Evolutionary conservation across 2,797 vertebrate genomes (phyloP), one percentile per base, ranked within the genome.

Genomic region (Lemur catta): DNA sequence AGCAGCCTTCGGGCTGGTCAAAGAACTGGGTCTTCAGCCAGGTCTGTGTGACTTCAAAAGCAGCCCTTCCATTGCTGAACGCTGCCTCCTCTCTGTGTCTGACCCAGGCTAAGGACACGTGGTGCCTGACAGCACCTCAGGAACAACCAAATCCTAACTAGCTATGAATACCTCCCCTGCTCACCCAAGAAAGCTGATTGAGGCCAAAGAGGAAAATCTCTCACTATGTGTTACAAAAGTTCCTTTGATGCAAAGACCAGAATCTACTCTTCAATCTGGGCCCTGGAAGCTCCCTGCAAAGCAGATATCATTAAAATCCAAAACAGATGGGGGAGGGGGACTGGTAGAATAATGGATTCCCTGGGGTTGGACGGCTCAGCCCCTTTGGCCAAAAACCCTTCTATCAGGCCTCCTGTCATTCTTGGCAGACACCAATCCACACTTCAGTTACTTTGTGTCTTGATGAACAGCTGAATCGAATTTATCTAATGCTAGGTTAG

Each of bases 401-500:
- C 50, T 61, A 43, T 94, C 63, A 88, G 78, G 89, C 76, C 48
- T 96, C 67, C 82, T 78, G 52, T 11, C 71, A 76, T 48, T 82
- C 48, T 91, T 95, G 30, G 79, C 76, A 96, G 89, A 55, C 90
- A 87, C n/a, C 75, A 94, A 95, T 69, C 86, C 43, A 95, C 10
- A 96, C n/a, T 92, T 85, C 71, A 90, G 90, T 89, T 91, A 95
- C 75, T 91, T 72, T 76, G 41, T 59, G 20, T 81, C 85, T 87
- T 94, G 63, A 91, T 67, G 63, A 75, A 90, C 82, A 94, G 84
- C 52, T 92, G 67, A 94, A 93, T 1, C 79, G 61, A 96, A 92
- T 92, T 96, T 78, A 94, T 95, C 91, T 96, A 96, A 88, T 59
- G 81, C 48, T 93, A 81, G 86, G 48, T 96, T 95, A 96, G 43